Base-by-base conservation (phyloP, 2,797 vertebrate genomes). In the Otolemur crassicaudatus region DNA sequence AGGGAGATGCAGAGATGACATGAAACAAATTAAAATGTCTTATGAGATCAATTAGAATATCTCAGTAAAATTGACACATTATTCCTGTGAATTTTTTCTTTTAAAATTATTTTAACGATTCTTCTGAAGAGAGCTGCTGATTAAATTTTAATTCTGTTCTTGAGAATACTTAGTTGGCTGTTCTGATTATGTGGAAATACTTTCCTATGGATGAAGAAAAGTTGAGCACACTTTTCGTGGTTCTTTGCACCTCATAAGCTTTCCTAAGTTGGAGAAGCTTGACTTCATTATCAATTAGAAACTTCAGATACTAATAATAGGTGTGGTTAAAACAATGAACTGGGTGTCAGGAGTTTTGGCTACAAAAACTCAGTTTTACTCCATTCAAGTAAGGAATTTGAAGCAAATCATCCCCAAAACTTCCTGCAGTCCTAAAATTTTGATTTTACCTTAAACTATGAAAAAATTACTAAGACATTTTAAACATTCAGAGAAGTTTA, bases 141-240 rank as follows among this genome's bases (percentile, higher is more conserved):
- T 92, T 96, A 92, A 75, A 94, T 90, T 94, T 95, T 81, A 91
- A 85, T 91, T 97, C 87, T 87, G 34, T 79, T 87, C 81, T 95
- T 87, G 9, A 82, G 75, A 93, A n/a, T 73, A 49, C 31, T 72
- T 81, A 40, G 11, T 46, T 61, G n/a, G 34, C 31, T 88, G n/a
- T 87, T 93, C 58, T 94, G 90, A 96, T 88, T 73, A 69, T 19
- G 14, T 12, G 83, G 76, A 87, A 84, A 91, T 53, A 40, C 22
- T 94, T 85, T 79, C 22, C 69, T 27, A 14, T 37, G 34, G 31
- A 88, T 19, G 22, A 73, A 19, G 12, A 25, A 80, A 77, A 79
- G 43, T 8, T 56, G 53, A 84, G n/a, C 14, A 73, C 5, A 37
- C 6, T 83, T 83, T 40, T 29, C 4, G 7, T 31, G 70, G 46